Percentiles rank a stretch among this genome's conserved stretches.
Conservation (phyloP, 2,113 vertebrate species). For the Hylia prasina region DNA sequence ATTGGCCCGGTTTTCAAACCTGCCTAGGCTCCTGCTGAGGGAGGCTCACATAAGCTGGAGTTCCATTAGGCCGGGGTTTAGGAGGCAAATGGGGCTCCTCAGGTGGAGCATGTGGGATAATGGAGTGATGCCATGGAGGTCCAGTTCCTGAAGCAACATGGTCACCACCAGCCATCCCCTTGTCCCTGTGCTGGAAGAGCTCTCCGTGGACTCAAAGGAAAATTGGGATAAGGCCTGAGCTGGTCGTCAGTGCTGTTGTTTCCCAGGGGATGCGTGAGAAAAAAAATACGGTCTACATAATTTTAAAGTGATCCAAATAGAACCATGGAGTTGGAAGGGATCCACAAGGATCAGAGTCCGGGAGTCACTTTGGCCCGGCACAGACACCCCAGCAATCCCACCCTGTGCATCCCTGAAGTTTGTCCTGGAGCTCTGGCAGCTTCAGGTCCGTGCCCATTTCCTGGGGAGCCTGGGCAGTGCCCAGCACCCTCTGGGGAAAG, state of each 20-base stretch:
- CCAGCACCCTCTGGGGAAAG: neutral
- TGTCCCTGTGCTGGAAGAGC: neutral
- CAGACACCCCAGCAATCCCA: neutral
- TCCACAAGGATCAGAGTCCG: no score
- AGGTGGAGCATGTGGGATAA: neutral
- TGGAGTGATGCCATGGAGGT: neutral
- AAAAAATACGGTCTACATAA: neutral
- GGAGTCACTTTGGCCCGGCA: neutral
- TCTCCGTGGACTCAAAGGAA: neutral
- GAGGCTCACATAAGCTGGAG: neutral
- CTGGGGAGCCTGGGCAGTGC: neutral
- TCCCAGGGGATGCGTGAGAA: neutral
- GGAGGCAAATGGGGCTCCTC: neutral
- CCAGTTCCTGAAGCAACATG: neutral
- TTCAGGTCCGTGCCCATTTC: neutral
- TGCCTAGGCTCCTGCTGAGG: neutral
- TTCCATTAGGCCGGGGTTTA: neutral
- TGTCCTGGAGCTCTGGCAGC: neutral
- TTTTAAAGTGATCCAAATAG: neutral
- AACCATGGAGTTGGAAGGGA: neutral
- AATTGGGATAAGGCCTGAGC: neutral
- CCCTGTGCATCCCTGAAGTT: fast-evolving
- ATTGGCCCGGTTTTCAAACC: neutral
- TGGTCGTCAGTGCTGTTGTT: neutral
- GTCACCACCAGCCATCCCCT: neutral